Evolutionary conservation across 2,888 invertebrate species (phyloP).

Genomic region (Pseudococcus viburni): DNA sequence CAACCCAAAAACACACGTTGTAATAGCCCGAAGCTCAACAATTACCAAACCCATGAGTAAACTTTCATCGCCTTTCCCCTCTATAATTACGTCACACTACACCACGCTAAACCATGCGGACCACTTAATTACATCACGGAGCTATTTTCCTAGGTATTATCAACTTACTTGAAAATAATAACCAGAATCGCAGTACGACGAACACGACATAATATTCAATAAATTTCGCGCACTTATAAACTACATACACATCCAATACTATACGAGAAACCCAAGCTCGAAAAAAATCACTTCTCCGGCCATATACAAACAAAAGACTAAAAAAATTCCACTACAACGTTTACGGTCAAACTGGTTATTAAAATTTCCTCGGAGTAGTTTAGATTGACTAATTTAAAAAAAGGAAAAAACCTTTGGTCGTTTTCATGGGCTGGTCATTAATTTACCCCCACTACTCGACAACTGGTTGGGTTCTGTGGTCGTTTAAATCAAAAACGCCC

Average conservation of each 20-base stretch:
- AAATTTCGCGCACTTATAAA: conserved; percentile 47
- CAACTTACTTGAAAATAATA: conserved; percentile 63
- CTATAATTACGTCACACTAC: conserved; percentile 3
- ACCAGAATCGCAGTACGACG: conserved; percentile 59
- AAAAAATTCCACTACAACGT: conserved; percentile 26
- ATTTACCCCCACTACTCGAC: conserved; percentile 56
- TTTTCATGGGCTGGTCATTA: conserved; percentile 64
- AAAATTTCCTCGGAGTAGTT: conserved; percentile 62
- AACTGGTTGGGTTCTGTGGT: conserved; percentile 49
- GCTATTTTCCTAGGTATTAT: background rate
- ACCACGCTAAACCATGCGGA: background rate
- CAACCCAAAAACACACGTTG: background rate
- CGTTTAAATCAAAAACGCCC: conserved; percentile 55
- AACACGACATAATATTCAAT: conserved; percentile 58
- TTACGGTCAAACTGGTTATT: conserved; percentile 63
- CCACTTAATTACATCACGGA: background rate
- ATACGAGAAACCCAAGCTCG: background rate
- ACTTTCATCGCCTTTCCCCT: conserved; percentile 2
- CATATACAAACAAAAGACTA: background rate
- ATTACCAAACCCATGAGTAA: background rate
- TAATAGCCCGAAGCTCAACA: background rate
- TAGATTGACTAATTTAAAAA: conserved; percentile 49
- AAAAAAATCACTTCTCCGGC: conserved; percentile 22
- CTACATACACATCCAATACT: background rate
- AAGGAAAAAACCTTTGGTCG: conserved; percentile 44